Percentiles rank a stretch among this genome's conserved stretches.
These are phyloP conservation scores for Eupithecia subfuscata DNA, from an alignment of 2,888 invertebrate species.

Conservation along the genomic window DNA sequence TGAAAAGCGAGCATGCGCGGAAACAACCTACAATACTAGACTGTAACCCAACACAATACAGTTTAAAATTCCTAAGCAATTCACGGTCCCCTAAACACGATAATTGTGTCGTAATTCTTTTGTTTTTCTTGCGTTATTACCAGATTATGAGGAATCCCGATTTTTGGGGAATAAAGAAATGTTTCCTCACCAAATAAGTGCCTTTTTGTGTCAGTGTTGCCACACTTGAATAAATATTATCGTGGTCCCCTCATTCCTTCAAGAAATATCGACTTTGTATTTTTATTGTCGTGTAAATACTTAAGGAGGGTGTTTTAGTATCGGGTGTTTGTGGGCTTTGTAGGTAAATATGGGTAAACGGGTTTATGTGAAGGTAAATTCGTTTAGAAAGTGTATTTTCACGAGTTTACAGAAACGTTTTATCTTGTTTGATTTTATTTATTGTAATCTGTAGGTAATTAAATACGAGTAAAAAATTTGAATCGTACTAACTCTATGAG, in stretches of 20 bases:
- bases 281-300: slow-evolving; percentile 49
- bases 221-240: slow-evolving; percentile 54
- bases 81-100: neutral
- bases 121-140: slow-evolving; percentile 34
- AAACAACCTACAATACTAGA: neutral
- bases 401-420: neutral
- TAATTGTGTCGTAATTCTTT: slow-evolving; percentile 23
- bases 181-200: slow-evolving; percentile 49
- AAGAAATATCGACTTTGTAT: slow-evolving; percentile 49
- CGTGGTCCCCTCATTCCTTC: slow-evolving; percentile 43
- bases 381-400: slow-evolving; percentile 17
- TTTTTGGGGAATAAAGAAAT: slow-evolving; percentile 32
- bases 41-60: neutral
- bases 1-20: slow-evolving; percentile 2
- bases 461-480: neutral
- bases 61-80: neutral
- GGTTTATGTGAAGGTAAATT: slow-evolving; percentile 20
- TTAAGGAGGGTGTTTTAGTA: slow-evolving; percentile 41
- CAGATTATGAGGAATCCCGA: slow-evolving; percentile 34
- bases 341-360: slow-evolving; percentile 38
- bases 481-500: neutral
- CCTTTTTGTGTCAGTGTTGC: slow-evolving; percentile 50
- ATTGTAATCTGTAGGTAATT: neutral
- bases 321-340: slow-evolving; percentile 32
- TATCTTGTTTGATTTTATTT: neutral